Base-by-base conservation (phyloP, 1,140 invertebrate species). In the Meloidogyne hapla region DNA sequence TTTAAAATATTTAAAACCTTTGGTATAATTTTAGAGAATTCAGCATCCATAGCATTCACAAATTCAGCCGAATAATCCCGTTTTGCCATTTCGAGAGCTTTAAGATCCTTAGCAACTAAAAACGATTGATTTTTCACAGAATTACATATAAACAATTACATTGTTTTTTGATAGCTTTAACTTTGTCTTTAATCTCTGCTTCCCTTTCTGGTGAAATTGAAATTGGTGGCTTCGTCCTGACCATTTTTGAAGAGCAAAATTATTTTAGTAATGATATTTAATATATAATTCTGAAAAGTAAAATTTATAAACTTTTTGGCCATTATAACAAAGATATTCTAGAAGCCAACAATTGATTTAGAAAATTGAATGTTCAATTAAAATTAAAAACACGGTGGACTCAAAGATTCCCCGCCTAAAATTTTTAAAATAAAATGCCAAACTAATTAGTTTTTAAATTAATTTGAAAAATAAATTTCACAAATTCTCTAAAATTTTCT, bases 111-210 rank as follows among this genome's bases (percentile, higher is more conserved):
- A 1, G 33, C 28, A 61, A 70, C 69, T 70, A 21, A 48, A 48
- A 18, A 18, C 5, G n/a, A 1, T 28, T 12, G 21, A 1, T 9
- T 28, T 68, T 33, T 6, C 15, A 48, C n/a, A 9, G 21, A 70
- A n/a, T 70, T 18, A n/a, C n/a, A n/a, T n/a, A 70, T 21, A 40
- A 48, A 45, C 45, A 18, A 70, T n/a, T n/a, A n/a, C 69, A 70
- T 33, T 70, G n/a, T 18, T 18, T n/a, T 21, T 45, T 70, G 5
- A 61, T 48, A 23, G 25, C 33, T n/a, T 12, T 1, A 25, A 70
- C 12, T 61, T 56, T 26, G 0, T 45, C 28, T n/a, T n/a, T 26
- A 13, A 70, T 18, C 9, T 70, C 69, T 6, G 38, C 38, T n/a
- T 45, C 61, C 10, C 45, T 70, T 28, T 25, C 28, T 56, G 69